Conservation (phyloP, 1,140 invertebrate species). For the Drosophila biarmipes region DNA sequence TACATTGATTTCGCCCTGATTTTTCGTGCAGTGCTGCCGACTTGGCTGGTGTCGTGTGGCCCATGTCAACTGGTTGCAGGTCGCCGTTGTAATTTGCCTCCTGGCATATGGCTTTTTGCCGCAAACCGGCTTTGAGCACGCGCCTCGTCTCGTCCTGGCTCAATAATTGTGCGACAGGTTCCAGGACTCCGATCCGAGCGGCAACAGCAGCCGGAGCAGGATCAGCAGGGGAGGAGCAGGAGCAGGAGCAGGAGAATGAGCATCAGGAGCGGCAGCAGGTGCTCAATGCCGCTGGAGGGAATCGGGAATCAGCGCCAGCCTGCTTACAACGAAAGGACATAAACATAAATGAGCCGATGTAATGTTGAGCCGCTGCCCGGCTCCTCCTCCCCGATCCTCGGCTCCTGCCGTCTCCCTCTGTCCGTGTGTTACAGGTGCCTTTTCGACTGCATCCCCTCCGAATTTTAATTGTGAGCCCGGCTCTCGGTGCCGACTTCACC, state of each 20-base stretch:
- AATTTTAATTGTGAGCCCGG: conserved; percentile 74
- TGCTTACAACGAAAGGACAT: conserved; percentile 82
- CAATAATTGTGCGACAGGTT: conserved; percentile 81
- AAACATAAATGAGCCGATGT: conserved; percentile 83
- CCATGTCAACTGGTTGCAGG: conserved; percentile 73
- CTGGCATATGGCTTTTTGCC: conserved; percentile 73
- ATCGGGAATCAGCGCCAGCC: conserved; percentile 71
- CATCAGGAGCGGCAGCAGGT: conserved; percentile 58
- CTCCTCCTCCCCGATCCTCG: conserved; percentile 6
- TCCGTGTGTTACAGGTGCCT: conserved; percentile 57
- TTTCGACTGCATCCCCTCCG: conserved; percentile 49
- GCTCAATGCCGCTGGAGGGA: conserved; percentile 60
- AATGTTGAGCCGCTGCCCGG: conserved; percentile 54
- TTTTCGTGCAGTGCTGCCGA: conserved; percentile 22
- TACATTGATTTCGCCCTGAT: neutral
- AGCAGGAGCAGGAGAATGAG: conserved; percentile 36
- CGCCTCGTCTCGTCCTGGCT: conserved; percentile 70
- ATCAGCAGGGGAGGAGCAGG: conserved; percentile 13
- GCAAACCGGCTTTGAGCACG: conserved; percentile 79
- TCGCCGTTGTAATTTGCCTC: conserved; percentile 70
- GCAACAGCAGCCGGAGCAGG: conserved; percentile 51
- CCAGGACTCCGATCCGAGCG: conserved; percentile 56
- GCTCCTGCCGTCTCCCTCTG: conserved; percentile 53
- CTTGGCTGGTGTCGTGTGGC: conserved; percentile 66
- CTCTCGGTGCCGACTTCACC: conserved; percentile 52